phyloP scores from a whole-genome alignment of 2,113 vertebrate genomes.

The Stictonetta naevosa region DNA sequence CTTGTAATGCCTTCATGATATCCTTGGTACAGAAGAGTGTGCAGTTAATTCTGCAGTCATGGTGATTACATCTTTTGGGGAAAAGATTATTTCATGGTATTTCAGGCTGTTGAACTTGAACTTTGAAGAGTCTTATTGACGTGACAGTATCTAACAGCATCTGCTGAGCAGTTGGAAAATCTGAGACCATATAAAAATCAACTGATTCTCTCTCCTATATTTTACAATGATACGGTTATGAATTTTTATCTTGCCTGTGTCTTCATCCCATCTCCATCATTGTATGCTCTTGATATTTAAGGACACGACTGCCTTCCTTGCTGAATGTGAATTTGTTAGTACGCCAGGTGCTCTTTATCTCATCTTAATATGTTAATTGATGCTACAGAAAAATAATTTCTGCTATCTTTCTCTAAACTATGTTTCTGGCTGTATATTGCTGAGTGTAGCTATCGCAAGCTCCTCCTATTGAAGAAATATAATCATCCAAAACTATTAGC shows the following conservation, averaged over 20 bases:
- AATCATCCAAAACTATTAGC: background rate
- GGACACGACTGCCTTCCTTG: background rate
- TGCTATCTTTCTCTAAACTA: slow-evolving; percentile 1
- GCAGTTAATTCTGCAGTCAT: slow-evolving; percentile 18
- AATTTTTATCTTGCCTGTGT: slow-evolving; percentile 36
- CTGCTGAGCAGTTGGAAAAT: slow-evolving; percentile 60
- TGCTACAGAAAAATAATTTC: slow-evolving; percentile 25
- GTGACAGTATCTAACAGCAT: slow-evolving; percentile 49
- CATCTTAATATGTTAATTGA: slow-evolving; percentile 7
- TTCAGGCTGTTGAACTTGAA: slow-evolving; percentile 70
- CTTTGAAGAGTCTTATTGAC: slow-evolving; percentile 39
- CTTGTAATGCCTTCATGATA: background rate
- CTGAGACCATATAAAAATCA: slow-evolving; percentile 45
- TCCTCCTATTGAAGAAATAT: background rate
- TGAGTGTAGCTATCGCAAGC: background rate
- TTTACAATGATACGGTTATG: background rate
- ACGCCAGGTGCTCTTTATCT: slow-evolving; percentile 28
- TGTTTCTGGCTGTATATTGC: slow-evolving; percentile 31
- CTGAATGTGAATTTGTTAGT: background rate
- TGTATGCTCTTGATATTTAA: slow-evolving; percentile 35
- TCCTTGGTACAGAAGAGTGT: background rate
- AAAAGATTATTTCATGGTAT: slow-evolving; percentile 60
- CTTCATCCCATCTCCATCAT: background rate
- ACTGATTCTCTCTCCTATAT: background rate
- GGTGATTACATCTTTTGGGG: slow-evolving; percentile 35